These are phyloP conservation scores for Anarhynchus alexandrinus DNA, from an alignment of 2,113 vertebrate genomes.

Conservation along the genomic window DNA sequence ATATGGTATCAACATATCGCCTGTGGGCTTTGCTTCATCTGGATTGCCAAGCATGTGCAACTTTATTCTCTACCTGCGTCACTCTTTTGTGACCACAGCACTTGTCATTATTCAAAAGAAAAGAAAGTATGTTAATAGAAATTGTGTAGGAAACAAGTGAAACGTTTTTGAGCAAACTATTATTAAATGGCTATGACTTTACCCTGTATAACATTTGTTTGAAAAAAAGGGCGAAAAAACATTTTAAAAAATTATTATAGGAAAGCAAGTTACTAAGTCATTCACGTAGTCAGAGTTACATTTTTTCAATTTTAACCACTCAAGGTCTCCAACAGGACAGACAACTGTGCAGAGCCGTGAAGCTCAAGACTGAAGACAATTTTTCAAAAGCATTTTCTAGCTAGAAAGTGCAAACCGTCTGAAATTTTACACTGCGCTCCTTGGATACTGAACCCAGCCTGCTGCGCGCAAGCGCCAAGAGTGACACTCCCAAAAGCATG, in stretches of 20 bases:
- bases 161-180: constrained; percentile 74
- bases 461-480: fast-evolving
- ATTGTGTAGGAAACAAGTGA: not conserved
- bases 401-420: not conserved
- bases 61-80: constrained; percentile 80
- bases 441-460: not conserved
- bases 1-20: fast-evolving
- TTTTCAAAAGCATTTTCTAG: not conserved
- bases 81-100: constrained; percentile 68
- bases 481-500: not conserved
- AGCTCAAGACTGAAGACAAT: not conserved
- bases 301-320: constrained; percentile 73
- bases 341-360: not conserved
- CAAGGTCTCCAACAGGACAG: not conserved
- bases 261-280: not conserved
- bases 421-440: not conserved
- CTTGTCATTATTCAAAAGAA: constrained; percentile 65
- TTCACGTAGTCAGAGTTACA: constrained; percentile 75
- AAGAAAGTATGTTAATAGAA: constrained; percentile 66
- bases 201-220: constrained; percentile 76
- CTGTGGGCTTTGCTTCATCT: not conserved
- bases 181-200: constrained; percentile 74
- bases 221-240: not conserved
- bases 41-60: constrained; percentile 71
- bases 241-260: not conserved